Evolutionary conservation across 2,797 vertebrate species (phyloP).

Genomic region (Girardinus metallicus): DNA sequence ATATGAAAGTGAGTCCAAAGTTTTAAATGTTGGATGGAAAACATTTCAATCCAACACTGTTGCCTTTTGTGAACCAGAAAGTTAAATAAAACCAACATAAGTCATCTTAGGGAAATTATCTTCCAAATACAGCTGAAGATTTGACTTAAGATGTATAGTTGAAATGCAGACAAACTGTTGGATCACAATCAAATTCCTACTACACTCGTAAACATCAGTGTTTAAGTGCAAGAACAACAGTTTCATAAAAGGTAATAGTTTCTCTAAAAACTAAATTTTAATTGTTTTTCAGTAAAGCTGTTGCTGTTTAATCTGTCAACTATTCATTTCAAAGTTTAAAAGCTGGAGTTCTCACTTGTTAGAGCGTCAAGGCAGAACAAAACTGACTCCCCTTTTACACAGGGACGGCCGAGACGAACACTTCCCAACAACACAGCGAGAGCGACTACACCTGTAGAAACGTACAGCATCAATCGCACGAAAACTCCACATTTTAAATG

Average conservation of each 20-base stretch:
- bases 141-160: background rate
- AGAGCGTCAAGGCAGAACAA: conserved; percentile 68
- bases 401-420: conserved; percentile 24
- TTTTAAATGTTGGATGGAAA: background rate
- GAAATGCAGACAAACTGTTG: background rate
- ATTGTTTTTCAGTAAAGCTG: background rate
- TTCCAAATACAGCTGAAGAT: background rate
- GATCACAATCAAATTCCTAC: background rate
- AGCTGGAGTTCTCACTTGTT: conserved; percentile 51
- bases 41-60: no score
- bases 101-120: background rate
- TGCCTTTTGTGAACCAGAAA: background rate
- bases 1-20: background rate
- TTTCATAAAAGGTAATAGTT: background rate
- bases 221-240: background rate
- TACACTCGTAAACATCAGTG: background rate
- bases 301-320: background rate
- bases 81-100: background rate
- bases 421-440: conserved; percentile 44
- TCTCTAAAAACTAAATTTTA: background rate
- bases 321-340: background rate
- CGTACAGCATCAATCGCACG: background rate
- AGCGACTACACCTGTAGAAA: conserved; percentile 28
- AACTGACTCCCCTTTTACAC: conserved; percentile 5
- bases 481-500: background rate